Base-by-base conservation (phyloP, 2,888 invertebrate species). In the Cryptophagus acutangulus region DNA sequence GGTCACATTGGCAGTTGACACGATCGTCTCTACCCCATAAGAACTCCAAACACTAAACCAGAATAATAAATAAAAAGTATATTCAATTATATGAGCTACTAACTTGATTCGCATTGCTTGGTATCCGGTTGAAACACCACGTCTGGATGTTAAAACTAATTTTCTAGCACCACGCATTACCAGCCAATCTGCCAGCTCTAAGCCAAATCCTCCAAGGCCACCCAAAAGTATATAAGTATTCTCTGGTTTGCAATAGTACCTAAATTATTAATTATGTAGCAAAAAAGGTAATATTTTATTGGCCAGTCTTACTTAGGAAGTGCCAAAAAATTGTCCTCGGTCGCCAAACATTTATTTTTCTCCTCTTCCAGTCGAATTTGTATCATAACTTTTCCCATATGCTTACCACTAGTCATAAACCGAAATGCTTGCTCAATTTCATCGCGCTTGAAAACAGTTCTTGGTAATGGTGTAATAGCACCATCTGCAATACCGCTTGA, bases 151-250 rank as follows among this genome's bases (percentile, higher is more conserved):
- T 0, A 94, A 73, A 1, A 93, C 75, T 8, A 94, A 55, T 49
- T 85, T 83, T 52, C 73, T 77, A 0, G 85, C 91, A 0, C 92
- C 93, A 47, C 93, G 76, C 36, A 86, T 66, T 34, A 91, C 77
- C 56, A 96, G 71, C 89, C 90, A 92, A 57, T 90, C 85, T 0
- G 84, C 81, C 33, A 94, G 67, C 66, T 95, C 94, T 33, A 95
- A 71, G 3, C 94, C 95, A 61, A 95, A 90, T 0, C 94, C 94
- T 29, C 95, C 95, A 1, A 95, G 74, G 30, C 94, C 93, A 6
- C 87, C 87, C 1, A 82, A 73, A 2, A 87, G 75, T 0, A 87
- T 58, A 69, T 87, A 78, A 6, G 74, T 45, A 59, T 72, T 55
- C 52, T 74, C 62, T 14, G 67, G 63, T n/a, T 66, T 54, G 71